Percentiles rank a stretch among this genome's conserved stretches.
phyloP scores from a whole-genome alignment of 1,140 invertebrate genomes.

The Mizuhopecten yessoensis region DNA sequence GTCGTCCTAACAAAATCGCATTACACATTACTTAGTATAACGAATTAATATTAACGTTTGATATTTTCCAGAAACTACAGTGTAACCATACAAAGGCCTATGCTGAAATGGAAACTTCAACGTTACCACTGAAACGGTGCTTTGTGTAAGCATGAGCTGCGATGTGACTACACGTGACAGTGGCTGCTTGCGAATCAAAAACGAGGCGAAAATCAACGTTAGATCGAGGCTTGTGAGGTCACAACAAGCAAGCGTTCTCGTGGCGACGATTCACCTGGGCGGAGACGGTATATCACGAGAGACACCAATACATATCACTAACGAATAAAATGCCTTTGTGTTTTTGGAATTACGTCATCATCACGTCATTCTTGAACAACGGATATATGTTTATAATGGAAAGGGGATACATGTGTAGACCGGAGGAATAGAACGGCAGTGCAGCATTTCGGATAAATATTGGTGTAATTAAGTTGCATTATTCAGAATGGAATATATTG shows the following conservation, averaged over 20 bases:
- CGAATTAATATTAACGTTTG: not conserved
- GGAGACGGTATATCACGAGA: not conserved
- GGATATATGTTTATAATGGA: constrained; percentile 9
- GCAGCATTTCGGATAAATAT: not conserved
- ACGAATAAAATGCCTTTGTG: not conserved
- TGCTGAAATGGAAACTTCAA: not conserved
- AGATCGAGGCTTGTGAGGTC: not conserved
- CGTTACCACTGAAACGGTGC: not conserved
- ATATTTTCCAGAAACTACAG: constrained; percentile 28
- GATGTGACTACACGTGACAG: constrained; percentile 16
- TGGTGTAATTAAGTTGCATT: not conserved
- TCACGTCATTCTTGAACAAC: not conserved
- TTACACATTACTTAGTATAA: not conserved
- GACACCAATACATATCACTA: not conserved
- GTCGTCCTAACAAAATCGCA: too few relatives aligned
- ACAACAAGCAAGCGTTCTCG: not conserved
- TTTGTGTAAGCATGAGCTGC: constrained; percentile 20
- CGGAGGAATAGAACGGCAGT: not conserved
- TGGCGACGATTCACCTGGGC: not conserved
- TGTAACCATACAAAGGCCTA: not conserved
- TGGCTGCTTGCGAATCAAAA: constrained; percentile 30
- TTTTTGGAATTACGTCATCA: constrained; percentile 3
- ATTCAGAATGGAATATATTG: not conserved
- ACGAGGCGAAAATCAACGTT: constrained; percentile 6
- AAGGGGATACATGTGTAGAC: not conserved